Evolutionary conservation across 2,797 vertebrate species (phyloP).

Genomic region (Nannoperca australis): DNA sequence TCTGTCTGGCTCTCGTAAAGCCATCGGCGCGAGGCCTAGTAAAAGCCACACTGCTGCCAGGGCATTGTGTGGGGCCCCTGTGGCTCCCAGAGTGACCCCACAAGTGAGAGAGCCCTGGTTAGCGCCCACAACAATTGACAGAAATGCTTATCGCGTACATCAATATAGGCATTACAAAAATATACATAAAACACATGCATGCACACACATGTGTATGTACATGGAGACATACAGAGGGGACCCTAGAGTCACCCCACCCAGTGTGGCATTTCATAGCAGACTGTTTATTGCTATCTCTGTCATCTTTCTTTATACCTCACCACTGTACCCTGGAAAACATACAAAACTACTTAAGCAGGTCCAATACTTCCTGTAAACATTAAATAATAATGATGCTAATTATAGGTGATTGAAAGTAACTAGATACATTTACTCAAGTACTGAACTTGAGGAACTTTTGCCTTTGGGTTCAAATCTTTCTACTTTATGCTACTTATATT

Average conservation of each 20-base stretch:
- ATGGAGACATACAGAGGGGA: neutral
- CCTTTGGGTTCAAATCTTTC: neutral
- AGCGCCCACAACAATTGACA: conserved; percentile 34
- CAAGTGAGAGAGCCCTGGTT: conserved; percentile 46
- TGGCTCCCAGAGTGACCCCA: conserved; percentile 72
- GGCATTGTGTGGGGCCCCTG: conserved; percentile 78
- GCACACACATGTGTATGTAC: neutral
- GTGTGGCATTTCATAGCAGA: conserved; percentile 56
- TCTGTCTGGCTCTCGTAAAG: conserved; percentile 86
- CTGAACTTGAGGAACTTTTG: neutral
- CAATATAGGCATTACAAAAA: conserved; percentile 3
- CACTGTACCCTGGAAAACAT: neutral
- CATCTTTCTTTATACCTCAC: neutral
- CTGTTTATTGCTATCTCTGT: conserved; percentile 46
- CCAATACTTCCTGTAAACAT: neutral
- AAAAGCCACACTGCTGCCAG: conserved; percentile 81
- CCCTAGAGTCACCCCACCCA: conserved; percentile 22
- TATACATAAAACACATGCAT: neutral
- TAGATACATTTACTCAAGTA: neutral
- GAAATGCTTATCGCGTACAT: conserved; percentile 8
- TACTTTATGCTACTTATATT: neutral
- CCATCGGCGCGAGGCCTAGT: conserved; percentile 79
- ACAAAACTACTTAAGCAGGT: neutral
- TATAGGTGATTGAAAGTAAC: neutral
- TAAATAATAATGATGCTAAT: neutral